Base-by-base conservation (phyloP, 2,888 invertebrate genomes). In the Pollenia angustigena region DNA sequence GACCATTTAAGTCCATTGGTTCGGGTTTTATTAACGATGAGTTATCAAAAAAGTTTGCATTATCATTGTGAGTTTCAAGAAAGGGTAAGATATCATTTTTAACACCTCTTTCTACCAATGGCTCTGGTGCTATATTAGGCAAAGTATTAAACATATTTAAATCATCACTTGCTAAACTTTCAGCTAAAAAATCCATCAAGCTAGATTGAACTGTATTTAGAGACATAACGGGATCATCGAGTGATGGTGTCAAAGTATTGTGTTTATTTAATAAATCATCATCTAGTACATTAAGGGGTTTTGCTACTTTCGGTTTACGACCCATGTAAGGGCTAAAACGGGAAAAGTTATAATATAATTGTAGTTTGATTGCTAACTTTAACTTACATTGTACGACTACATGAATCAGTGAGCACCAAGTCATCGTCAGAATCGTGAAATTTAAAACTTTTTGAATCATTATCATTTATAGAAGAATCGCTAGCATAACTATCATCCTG, bases 141-240 rank as follows among this genome's bases (percentile, higher is more conserved):
- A 91, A 88, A 46, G 88, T 89, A 71, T 86, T 90, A 56, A 93
- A 92, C 87, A 93, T 89, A 78, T 88, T 89, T 18, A 92, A 85
- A 75, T 92, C 92, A 78, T 92, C 92, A 42, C 90, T 90, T 0
- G 90, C 90, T 16, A 93, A 87, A 83, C 90, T 93, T 83, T 93
- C 93, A 3, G 92, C 92, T 3, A 93, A 80, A 81, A 93, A 93
- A 81, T 93, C 93, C 92, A 92, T 92, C 11, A 93, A 88, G 84
- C 91, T 92, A 0, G 92, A 92, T 71, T 93, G 93, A 0, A 93
- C 92, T 10, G 91, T 91, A 81, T 90, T 93, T 0, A 93, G 79
- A 3, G 90, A 88, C 71, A 87, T 87, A 7, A 64, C 58, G 82
- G 88, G 16, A 48, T 85, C 14, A 88, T 78, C 72, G 11, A 87